Percentiles rank a stretch among this genome's conserved stretches.
phyloP scores from a whole-genome alignment of 2,113 vertebrate species.

The Jacana jacana region DNA sequence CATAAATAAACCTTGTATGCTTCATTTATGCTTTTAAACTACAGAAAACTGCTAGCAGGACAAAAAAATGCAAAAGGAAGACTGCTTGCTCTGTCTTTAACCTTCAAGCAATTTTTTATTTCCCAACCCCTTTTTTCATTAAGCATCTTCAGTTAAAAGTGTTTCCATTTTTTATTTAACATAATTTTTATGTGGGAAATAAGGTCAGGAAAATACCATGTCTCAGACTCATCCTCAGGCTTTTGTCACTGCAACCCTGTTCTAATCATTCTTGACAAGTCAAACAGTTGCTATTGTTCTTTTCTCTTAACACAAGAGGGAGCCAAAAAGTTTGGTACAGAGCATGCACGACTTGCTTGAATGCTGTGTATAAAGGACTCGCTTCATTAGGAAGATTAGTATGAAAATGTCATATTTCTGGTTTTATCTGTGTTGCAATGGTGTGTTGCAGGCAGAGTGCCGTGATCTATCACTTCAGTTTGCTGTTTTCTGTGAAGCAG shows the following conservation, averaged over 20 bases:
- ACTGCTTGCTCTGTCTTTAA: neutral
- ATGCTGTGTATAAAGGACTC: neutral
- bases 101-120: neutral
- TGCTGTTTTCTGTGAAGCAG: neutral
- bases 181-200: neutral
- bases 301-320: conserved; percentile 48
- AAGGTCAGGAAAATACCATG: neutral
- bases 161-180: neutral
- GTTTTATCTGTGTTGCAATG: neutral
- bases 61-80: neutral
- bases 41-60: neutral
- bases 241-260: neutral
- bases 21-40: neutral
- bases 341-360: neutral
- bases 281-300: neutral
- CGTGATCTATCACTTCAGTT: neutral
- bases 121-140: neutral
- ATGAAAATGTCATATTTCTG: neutral
- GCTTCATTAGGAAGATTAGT: neutral
- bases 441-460: neutral
- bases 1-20: neutral
- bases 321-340: conserved; percentile 41
- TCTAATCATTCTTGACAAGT: neutral
- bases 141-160: neutral
- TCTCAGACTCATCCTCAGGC: neutral